Conservation (phyloP, 2,797 vertebrate genomes). For the Pristis pectinata region DNA sequence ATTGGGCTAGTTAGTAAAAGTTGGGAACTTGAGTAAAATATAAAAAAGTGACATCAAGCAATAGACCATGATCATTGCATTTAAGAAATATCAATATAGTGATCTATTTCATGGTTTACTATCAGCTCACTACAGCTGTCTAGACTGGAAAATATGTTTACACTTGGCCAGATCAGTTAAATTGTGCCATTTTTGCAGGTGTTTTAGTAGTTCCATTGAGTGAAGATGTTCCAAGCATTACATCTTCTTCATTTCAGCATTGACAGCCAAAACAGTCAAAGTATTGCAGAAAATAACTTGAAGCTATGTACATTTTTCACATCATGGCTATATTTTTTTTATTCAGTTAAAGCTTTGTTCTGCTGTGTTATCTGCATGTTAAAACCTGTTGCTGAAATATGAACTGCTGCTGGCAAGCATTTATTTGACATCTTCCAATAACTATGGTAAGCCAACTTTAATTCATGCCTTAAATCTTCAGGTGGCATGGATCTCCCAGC, state of each 20-base stretch:
- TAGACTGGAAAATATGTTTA: neutral
- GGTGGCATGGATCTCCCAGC: neutral
- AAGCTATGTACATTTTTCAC: neutral
- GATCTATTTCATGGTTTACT: neutral
- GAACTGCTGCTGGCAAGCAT: neutral
- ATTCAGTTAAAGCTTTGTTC: slow-evolving; percentile 4
- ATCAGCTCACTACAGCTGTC: neutral
- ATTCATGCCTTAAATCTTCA: neutral
- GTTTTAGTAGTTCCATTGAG: slow-evolving; percentile 2
- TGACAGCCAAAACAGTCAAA: neutral
- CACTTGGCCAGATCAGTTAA: too few relatives aligned
- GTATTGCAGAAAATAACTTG: neutral
- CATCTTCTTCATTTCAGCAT: neutral
- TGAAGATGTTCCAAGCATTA: slow-evolving; percentile 5
- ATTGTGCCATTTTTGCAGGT: neutral
- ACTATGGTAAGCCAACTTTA: neutral
- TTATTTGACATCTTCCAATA: neutral
- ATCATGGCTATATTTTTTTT: neutral
- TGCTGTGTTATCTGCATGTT: neutral
- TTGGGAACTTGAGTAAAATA: neutral
- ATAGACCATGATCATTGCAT: neutral
- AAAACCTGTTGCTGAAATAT: neutral
- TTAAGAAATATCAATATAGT: too few relatives aligned
- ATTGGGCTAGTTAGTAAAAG: neutral
- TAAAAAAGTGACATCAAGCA: neutral